Evolutionary conservation across 1,140 invertebrate genomes (phyloP), one percentile per base, ranked within the genome.

Genomic region (Trachymyrmex cornetzi): DNA sequence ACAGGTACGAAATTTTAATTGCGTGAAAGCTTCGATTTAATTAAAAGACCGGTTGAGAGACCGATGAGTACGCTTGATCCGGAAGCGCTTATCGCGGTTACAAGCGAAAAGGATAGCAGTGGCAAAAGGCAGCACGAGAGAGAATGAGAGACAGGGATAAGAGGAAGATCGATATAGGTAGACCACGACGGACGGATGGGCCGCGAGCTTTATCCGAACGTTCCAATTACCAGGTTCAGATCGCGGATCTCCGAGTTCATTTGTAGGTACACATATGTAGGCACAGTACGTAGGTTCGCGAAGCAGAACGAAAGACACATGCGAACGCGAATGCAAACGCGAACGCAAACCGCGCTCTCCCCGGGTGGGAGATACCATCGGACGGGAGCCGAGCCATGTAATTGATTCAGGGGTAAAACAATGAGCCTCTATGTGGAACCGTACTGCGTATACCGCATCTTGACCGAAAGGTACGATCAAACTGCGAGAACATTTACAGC

Each of bases 371-470:
- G 92, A 94, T 94, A 94, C 86, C 88, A 94, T 94, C 93, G 89
- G 90, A 90, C 89, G 89, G 92, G 74, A 92, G 92, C 89, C 90
- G 89, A 93, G 89, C 87, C 93, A 90, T 94, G 93, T 94, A 94
- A 94, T 94, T 94, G 94, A 94, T 94, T 94, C 93, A 87, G 90
- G 88, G 87, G 90, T 89, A 89, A 93, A 94, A 94, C 93, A 94
- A 94, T 94, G 94, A 93, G 91, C 87, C 89, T 89, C 91, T 93
- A 91, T 92, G 93, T 80, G 91, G 89, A 92, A 91, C 91, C 89
- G 90, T 69, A 66, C 63, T 81, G 85, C 85, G 75, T 88, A 59
- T 19, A 63, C 67, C 48, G 72, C 88, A 87, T 69, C 77, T 87
- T 89, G 69, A 88, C 30, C 88, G 69, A 86, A 84, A 64, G 34